Evolutionary conservation across 2,888 invertebrate species (phyloP).

Genomic region (Lomographa bimaculata): DNA sequence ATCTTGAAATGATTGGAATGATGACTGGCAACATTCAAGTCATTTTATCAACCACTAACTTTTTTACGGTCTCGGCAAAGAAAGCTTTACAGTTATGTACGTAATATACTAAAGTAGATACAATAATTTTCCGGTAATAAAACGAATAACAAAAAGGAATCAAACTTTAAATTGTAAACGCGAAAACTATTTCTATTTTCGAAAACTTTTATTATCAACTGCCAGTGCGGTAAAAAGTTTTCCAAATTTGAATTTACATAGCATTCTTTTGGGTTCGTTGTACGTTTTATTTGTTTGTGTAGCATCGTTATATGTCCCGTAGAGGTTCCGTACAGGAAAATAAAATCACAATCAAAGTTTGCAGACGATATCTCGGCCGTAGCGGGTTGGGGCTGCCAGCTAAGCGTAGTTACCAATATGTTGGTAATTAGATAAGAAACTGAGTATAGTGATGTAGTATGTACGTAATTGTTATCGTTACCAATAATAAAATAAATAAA

Average conservation of each 20-base stretch:
- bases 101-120: no score
- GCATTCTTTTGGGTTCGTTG: conserved; percentile 18
- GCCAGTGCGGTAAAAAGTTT: conserved; percentile 20
- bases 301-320: conserved; percentile 11
- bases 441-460: no score
- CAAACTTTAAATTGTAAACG: conserved; percentile 4
- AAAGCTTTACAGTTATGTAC: no score
- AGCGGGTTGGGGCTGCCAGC: conserved; percentile 10
- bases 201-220: conserved; percentile 19
- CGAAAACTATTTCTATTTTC: conserved; percentile 19
- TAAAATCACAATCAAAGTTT: conserved; percentile 34
- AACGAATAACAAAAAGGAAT: conserved; percentile 2
- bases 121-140: no score
- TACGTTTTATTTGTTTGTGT: conserved; percentile 22
- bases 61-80: no score
- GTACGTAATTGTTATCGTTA: no score
- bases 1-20: no score
- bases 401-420: not conserved
- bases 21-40: no score
- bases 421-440: not conserved
- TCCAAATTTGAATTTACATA: conserved; percentile 22
- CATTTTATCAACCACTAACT: no score
- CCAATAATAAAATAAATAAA: no score
- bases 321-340: conserved; percentile 25
- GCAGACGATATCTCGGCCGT: conserved; percentile 29